phyloP scores from a whole-genome alignment of 2,797 vertebrate species.

The Anableps anableps region DNA sequence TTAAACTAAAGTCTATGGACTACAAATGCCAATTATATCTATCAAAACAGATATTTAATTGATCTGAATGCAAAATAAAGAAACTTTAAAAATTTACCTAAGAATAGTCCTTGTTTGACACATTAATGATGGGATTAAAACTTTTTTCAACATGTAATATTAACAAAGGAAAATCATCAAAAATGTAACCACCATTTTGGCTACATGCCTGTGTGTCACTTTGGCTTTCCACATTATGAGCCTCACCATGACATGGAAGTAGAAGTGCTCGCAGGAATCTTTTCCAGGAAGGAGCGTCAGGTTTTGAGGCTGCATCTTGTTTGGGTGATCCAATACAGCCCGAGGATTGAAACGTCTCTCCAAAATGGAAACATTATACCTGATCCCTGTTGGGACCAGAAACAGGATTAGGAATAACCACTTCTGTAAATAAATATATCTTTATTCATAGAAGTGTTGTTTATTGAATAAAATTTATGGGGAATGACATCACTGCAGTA shows the following conservation, averaged over 20 bases:
- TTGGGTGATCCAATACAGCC: conserved; percentile 88
- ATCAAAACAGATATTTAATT: background rate
- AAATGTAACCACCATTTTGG: background rate
- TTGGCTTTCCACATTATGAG: background rate
- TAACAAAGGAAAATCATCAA: background rate
- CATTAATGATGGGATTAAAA: background rate
- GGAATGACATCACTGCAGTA: conserved; percentile 43
- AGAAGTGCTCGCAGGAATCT: conserved; percentile 86
- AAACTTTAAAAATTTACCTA: background rate
- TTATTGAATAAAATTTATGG: background rate
- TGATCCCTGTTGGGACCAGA: conserved; percentile 67
- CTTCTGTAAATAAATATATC: background rate
- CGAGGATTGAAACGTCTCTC: conserved; percentile 92
- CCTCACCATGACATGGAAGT: conserved; percentile 94
- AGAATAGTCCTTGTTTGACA: background rate
- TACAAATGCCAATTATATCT: background rate
- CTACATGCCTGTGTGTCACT: background rate
- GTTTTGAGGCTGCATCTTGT: conserved; percentile 78
- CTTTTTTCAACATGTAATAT: background rate
- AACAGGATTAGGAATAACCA: conserved; percentile 6
- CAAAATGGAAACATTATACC: conserved; percentile 87
- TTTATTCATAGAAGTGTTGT: background rate
- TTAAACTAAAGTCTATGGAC: background rate
- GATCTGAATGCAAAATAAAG: background rate
- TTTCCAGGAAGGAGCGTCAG: conserved; percentile 78